Evolutionary conservation across 2,888 invertebrate genomes (phyloP), one percentile per base, ranked within the genome.

Genomic region (Troglohyphantes excavatus): DNA sequence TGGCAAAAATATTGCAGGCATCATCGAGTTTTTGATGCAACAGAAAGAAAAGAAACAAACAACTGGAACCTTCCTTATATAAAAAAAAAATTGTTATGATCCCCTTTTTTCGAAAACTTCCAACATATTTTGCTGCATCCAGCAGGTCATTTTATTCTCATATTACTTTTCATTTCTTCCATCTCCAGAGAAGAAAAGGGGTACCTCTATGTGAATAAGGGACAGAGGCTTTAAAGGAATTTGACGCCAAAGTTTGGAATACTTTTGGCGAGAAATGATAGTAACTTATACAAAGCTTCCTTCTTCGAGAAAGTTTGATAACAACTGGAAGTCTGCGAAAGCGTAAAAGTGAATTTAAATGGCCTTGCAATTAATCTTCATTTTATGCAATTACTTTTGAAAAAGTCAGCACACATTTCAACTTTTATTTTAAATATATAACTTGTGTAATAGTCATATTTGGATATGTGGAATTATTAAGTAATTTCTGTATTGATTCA

Each of bases 1-100:
- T 78, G 78, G 65, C 78, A 78, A 78, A 78, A 78, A 78, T 78
- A 78, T 78, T 78, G 78, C 78, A 78, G 65, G 78, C 78, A 65
- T 78, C 78, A 78, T 78, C 78, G 78, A 75, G 65, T 78, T 78
- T 78, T 78, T 78, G 65, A 61, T 33, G 26, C 65, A 39, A 72
- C 26, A 27, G 26, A 26, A 76, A 39, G 63, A 61, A 63, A 29
- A 39, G 2, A 23, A 23, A 43, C 23, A 39, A 72, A 43, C 63
- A 43, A 61, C 27, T 59, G 63, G 61, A 70, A 78, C 78, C 78
- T 53, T 78, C 39, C 78, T 65, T 78, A 13, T 53, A 23, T 33
- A 21, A 61, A 29, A 7, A n/a, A 26, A 11, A 3, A 26, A 29
- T 73, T 73, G 46, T n/a, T 29, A n/a, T n/a, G n/a, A 39, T 17